Percentiles rank a stretch among this genome's conserved stretches.
phyloP scores from a whole-genome alignment of 2,888 invertebrate species.

The Spodoptera littoralis region DNA sequence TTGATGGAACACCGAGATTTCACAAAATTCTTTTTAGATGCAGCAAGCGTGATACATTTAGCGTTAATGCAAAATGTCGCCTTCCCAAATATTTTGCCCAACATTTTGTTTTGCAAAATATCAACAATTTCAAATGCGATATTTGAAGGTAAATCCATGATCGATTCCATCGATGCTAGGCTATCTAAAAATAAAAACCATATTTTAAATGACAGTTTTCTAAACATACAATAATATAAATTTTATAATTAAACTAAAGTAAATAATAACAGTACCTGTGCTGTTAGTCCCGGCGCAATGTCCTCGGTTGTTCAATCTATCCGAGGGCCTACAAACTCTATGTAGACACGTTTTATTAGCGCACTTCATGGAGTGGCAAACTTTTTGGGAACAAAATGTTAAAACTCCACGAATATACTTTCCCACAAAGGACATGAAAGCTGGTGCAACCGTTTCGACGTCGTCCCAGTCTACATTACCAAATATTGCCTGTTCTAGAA shows the following conservation, averaged over 20 bases:
- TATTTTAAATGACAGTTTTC: neutral
- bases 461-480: slow-evolving; percentile 82
- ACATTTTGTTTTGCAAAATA: slow-evolving; percentile 79
- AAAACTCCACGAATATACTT: slow-evolving; percentile 81
- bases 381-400: slow-evolving; percentile 79
- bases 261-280: slow-evolving; percentile 68
- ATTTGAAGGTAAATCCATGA: slow-evolving; percentile 82
- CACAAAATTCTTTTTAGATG: slow-evolving; percentile 76
- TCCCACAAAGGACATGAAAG: slow-evolving; percentile 81
- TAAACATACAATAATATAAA: no score
- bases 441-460: slow-evolving; percentile 77
- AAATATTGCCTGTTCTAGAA: slow-evolving; percentile 79
- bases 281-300: slow-evolving; percentile 77
- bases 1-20: slow-evolving; percentile 77
- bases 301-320: slow-evolving; percentile 78
- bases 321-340: slow-evolving; percentile 74
- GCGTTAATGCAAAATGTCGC: slow-evolving; percentile 78
- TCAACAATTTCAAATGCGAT: slow-evolving; percentile 81
- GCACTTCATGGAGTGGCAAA: slow-evolving; percentile 84
- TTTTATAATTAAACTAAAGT: neutral
- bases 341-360: slow-evolving; percentile 75
- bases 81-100: slow-evolving; percentile 81
- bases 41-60: slow-evolving; percentile 78
- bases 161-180: slow-evolving; percentile 78
- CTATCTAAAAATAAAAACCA: slow-evolving; percentile 73